A percentile compares a stretch with the other conserved stretches of the same genome.
phyloP scores from a whole-genome alignment of 2,888 invertebrate genomes.

The Heteromurus nitidus region DNA sequence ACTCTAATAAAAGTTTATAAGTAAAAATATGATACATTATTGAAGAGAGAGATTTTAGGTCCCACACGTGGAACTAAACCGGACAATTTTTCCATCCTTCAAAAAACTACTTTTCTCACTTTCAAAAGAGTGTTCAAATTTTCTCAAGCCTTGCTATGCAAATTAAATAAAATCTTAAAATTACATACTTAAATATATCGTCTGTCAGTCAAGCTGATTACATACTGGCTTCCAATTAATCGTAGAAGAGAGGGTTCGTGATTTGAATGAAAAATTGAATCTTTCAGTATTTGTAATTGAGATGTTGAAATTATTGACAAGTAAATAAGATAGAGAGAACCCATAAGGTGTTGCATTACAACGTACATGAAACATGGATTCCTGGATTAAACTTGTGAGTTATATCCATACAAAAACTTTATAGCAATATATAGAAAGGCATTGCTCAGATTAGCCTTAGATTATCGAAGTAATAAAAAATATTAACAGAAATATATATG shows the following conservation, averaged over 20 bases:
- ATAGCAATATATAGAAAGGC: neutral
- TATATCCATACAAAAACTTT: no score
- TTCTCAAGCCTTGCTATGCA: constrained; percentile 29
- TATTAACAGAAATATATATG: no score
- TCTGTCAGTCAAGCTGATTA: neutral
- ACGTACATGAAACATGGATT: no score
- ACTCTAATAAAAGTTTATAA: neutral
- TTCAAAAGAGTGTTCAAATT: constrained; percentile 34
- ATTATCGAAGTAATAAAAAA: no score
- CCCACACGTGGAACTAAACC: constrained; percentile 38
- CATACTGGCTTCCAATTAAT: neutral
- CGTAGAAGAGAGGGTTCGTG: neutral
- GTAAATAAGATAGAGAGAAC: neutral
- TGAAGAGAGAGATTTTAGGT: no score
- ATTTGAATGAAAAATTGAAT: constrained; percentile 45
- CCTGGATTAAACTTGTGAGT: no score
- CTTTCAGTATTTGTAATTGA: constrained; percentile 57
- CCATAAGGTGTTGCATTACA: no score
- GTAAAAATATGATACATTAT: neutral
- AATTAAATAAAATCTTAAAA: neutral
- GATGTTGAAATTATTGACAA: neutral
- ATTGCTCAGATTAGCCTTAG: no score
- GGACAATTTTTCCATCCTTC: constrained; percentile 53
- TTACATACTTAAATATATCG: no score
- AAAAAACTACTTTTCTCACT: constrained; percentile 30